These are phyloP conservation scores for Montipora capricornis DNA, from an alignment of 64 coral and sea anemone species.

Conservation along the genomic window DNA sequence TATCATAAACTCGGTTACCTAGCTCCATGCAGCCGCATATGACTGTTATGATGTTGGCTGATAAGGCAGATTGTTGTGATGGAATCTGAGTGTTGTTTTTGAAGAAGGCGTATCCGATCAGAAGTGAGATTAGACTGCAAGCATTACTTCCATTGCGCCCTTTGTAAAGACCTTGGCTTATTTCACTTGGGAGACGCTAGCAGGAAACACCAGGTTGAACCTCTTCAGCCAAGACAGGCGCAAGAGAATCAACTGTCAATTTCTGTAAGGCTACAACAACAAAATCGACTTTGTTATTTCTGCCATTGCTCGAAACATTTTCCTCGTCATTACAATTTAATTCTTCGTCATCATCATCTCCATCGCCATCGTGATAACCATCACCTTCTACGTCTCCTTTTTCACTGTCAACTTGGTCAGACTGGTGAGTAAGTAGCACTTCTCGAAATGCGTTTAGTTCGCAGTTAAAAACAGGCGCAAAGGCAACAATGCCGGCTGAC, in stretches of 20 bases:
- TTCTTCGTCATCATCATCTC: not conserved
- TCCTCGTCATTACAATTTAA: not conserved
- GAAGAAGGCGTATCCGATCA: conserved; percentile 33
- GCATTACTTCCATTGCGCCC: conserved; percentile 80
- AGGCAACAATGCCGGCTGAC: not conserved
- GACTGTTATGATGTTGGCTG: not conserved
- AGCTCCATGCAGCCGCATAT: conserved; percentile 69
- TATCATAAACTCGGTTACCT: conserved; percentile 65
- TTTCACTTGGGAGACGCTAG: conserved; percentile 38
- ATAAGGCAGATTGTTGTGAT: not conserved
- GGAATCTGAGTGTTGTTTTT: not conserved
- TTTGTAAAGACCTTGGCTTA: conserved; percentile 65
- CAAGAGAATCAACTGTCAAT: not conserved
- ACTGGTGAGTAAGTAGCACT: not conserved
- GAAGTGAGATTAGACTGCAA: conserved; percentile 54
- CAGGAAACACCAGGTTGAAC: not conserved
- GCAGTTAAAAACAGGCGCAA: not conserved
- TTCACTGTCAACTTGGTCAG: not conserved
- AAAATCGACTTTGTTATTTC: not conserved
- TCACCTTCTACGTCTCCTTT: not conserved
- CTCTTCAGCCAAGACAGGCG: not conserved
- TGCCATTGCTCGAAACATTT: not conserved
- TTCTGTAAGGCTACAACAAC: not conserved
- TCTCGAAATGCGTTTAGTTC: conserved; percentile 8
- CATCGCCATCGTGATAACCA: too few relatives aligned